phyloP scores from a whole-genome alignment of 1,140 invertebrate genomes.

The Maniola jurtina region DNA sequence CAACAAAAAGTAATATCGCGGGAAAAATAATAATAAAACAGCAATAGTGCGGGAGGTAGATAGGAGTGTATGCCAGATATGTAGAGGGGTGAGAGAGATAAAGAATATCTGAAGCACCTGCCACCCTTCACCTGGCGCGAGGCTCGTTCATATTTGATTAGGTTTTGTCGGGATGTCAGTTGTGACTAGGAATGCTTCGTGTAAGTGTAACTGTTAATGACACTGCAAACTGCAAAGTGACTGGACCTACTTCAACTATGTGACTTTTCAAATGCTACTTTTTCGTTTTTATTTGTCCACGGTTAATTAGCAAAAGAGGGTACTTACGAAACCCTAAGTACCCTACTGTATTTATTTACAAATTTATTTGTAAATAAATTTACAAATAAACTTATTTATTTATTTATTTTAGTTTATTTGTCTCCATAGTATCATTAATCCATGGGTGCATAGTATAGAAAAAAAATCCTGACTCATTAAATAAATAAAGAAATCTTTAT shows the following conservation, averaged over 20 bases:
- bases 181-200: slow-evolving; percentile 55
- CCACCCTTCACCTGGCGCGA: slow-evolving; percentile 63
- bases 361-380: too few species aligned
- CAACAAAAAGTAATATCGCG: slow-evolving; percentile 58
- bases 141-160: slow-evolving; percentile 72
- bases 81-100: slow-evolving; percentile 49
- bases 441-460: too few species aligned
- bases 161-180: slow-evolving; percentile 60
- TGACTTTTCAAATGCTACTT: background rate
- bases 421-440: too few species aligned
- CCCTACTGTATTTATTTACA: too few species aligned
- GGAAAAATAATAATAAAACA: slow-evolving; percentile 54
- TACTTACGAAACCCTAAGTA: too few species aligned
- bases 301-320: too few species aligned
- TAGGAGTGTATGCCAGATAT: slow-evolving; percentile 17
- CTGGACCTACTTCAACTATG: background rate
- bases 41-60: slow-evolving; percentile 38
- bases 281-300: background rate
- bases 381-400: too few species aligned
- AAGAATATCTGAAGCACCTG: slow-evolving; percentile 59
- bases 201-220: slow-evolving; percentile 26
- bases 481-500: too few species aligned
- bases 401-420: too few species aligned
- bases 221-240: slow-evolving; percentile 1
- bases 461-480: too few species aligned